Evolutionary conservation across 2,113 vertebrate genomes (phyloP), one percentile per base, ranked within the genome.

Genomic region (Atractosteus spatula): DNA sequence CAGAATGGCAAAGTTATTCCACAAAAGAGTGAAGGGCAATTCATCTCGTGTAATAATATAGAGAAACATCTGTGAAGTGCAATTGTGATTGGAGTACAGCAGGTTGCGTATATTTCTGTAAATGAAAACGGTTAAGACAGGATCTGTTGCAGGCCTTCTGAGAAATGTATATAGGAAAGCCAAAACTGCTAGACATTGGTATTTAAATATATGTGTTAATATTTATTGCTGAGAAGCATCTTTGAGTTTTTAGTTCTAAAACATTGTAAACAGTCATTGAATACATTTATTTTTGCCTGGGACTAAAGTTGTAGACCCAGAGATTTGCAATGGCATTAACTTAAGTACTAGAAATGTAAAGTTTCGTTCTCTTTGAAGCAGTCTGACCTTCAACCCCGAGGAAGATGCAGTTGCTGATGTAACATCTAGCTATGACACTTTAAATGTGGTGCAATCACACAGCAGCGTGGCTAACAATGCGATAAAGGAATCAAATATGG

Each of bases 151-250:
- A 47, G 29, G 66, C 66, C 45, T 17, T 54, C 44, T 16, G 16
- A 29, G 14, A 10, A 55, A 68, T 54, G 44, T 47, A 68, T 7
- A 12, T 47, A 68, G 45, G 47, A 42, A 67, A 51, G 14, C 13
- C 10, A 10, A 51, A 51, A 51, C 47, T 51, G 47, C 47, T 7
- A 51, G 47, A 51, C 8, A 0, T 47, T 41, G 4, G 2, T 68
- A 55, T 54, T 68, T 68, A 3, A 41, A 68, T 68, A 29, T 54
- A 7, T 55, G 66, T 47, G 54, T 68, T 68, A 68, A 14, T 45
- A 68, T 68, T 55, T 10, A n/a, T 10, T 51, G 47, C n/a, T 16
- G 47, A 12, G 7, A 17, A 12, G 47, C 4, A 45, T n/a, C 17
- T 10, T 7, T 16, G n/a, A 55, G 47, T n/a, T 55, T 68, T 54